Conservation (phyloP, 2,113 vertebrate species). For the Pseudopodoces humilis region DNA sequence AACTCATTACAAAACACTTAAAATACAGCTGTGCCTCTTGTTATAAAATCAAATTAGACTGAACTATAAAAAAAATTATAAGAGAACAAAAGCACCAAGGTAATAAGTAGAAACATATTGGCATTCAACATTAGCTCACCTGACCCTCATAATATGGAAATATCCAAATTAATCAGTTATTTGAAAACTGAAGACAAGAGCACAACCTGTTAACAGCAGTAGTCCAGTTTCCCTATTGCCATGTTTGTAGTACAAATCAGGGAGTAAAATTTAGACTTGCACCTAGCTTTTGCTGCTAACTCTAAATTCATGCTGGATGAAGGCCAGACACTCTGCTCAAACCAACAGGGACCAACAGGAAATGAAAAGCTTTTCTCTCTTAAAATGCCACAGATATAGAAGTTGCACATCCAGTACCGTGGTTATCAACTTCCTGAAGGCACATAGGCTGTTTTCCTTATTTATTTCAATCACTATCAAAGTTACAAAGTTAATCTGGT, state of each 20-base stretch:
- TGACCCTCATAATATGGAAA: slow-evolving; percentile 42
- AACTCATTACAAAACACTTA: slow-evolving; percentile 61
- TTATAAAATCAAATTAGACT: slow-evolving; percentile 46
- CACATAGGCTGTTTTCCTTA: not conserved
- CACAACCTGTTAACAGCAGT: not conserved
- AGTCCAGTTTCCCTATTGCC: not conserved
- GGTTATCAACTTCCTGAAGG: not conserved
- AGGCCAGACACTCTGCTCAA: not conserved
- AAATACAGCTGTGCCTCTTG: slow-evolving; percentile 48
- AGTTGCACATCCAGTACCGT: not conserved
- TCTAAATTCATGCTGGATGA: not conserved
- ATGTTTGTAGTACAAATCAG: not conserved
- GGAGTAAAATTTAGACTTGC: not conserved
- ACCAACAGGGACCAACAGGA: not conserved
- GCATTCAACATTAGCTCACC: slow-evolving; percentile 4
- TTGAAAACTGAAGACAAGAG: slow-evolving; percentile 4
- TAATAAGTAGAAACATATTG: slow-evolving; percentile 21
- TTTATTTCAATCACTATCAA: not conserved
- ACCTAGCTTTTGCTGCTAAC: not conserved
- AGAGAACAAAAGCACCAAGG: slow-evolving; percentile 25
- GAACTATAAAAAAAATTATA: not conserved
- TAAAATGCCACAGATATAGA: not conserved
- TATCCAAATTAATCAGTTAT: slow-evolving; percentile 2
- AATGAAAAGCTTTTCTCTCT: not conserved
- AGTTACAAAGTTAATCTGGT: not conserved